Conservation (phyloP, 2,888 invertebrate genomes). For the Teinopalpus imperialis region DNA sequence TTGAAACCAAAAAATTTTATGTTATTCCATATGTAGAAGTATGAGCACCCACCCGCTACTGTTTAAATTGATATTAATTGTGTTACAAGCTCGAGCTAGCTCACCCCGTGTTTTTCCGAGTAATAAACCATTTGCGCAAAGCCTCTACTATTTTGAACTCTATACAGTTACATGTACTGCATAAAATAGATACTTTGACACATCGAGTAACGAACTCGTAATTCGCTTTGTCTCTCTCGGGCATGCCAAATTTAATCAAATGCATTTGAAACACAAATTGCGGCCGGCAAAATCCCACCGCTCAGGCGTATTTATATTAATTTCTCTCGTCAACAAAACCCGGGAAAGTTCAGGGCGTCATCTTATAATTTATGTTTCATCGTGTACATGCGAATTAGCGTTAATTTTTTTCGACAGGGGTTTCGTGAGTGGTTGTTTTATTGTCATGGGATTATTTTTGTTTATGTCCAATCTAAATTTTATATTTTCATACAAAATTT, state of each 20-base stretch:
- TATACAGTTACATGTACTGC: slow-evolving; percentile 30
- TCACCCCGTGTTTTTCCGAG: slow-evolving; percentile 77
- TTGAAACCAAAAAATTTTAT: slow-evolving; percentile 27
- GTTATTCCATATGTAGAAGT: slow-evolving; percentile 38
- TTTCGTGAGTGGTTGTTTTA: slow-evolving; percentile 21
- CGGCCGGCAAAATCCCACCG: slow-evolving; percentile 58
- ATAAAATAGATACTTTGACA: slow-evolving; percentile 30
- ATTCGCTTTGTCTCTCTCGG: slow-evolving; percentile 36
- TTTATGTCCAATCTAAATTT: too few species aligned
- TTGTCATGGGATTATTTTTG: slow-evolving; percentile 27
- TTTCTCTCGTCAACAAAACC: slow-evolving; percentile 61
- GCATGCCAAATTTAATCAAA: slow-evolving; percentile 65
- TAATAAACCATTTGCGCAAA: slow-evolving; percentile 57
- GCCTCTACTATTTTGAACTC: slow-evolving; percentile 33
- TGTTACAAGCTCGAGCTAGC: slow-evolving; percentile 62
- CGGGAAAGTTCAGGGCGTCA: slow-evolving; percentile 58
- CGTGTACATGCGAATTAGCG: slow-evolving; percentile 32
- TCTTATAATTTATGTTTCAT: slow-evolving; percentile 36
- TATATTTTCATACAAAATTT: too few species aligned
- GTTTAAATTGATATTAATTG: slow-evolving; percentile 78
- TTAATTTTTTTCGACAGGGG: slow-evolving; percentile 27
- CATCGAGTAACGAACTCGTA: slow-evolving; percentile 30
- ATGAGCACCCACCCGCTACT: slow-evolving; percentile 48
- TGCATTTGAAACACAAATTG: slow-evolving; percentile 67
- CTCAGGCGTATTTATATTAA: slow-evolving; percentile 66